phyloP scores from a whole-genome alignment of 37 sponge, comb jelly and placozoan species.

The Mnemiopsis leidyi region DNA sequence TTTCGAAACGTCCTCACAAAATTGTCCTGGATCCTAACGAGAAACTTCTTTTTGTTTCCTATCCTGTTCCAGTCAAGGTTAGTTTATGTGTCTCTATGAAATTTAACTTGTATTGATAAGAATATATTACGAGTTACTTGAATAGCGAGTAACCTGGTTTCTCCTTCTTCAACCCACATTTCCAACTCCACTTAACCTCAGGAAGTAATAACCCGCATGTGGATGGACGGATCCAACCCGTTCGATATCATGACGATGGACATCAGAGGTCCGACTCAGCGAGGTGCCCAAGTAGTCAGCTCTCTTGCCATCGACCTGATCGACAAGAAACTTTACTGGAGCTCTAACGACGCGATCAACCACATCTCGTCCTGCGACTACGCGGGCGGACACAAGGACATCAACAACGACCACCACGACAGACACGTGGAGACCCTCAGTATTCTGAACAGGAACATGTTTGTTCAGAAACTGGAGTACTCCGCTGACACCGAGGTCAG shows the following conservation, averaged over 20 bases:
- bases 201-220: conserved; percentile 15
- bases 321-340: neutral
- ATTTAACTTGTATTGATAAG: too few relatives aligned
- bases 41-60: conserved; percentile 16
- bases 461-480: neutral
- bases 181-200: neutral
- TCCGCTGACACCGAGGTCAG: neutral
- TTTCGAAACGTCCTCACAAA: neutral
- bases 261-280: neutral
- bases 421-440: neutral
- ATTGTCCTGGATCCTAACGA: neutral
- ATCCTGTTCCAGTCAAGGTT: neutral
- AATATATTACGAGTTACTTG: too few relatives aligned
- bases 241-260: conserved; percentile 11
- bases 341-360: neutral
- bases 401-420: neutral
- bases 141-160: too few relatives aligned
- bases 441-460: conserved; percentile 10
- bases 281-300: neutral
- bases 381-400: neutral
- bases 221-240: conserved; percentile 8
- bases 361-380: conserved; percentile 15
- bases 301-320: neutral
- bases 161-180: too few relatives aligned
- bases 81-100: neutral